phyloP scores from a whole-genome alignment of 2,888 invertebrate species.

The Gymnoscelis rufifasciata region DNA sequence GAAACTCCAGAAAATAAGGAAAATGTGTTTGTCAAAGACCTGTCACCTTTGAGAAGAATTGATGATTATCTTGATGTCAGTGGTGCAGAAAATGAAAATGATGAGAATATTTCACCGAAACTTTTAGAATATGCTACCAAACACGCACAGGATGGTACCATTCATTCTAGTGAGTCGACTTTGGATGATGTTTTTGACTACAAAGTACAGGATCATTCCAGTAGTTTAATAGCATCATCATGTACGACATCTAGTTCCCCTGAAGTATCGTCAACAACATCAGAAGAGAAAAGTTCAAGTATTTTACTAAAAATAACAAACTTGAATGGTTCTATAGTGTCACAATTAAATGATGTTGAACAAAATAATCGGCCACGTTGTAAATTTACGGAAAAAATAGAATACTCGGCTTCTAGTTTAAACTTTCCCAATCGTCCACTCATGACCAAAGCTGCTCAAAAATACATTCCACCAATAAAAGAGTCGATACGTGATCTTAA shows the following conservation, averaged over 20 bases:
- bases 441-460: conserved; percentile 73
- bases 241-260: conserved; percentile 56
- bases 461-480: conserved; percentile 72
- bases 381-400: conserved; percentile 59
- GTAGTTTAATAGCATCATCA: neutral
- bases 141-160: conserved; percentile 36
- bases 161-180: conserved; percentile 52
- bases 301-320: conserved; percentile 68
- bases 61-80: conserved; percentile 23
- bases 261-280: conserved; percentile 72
- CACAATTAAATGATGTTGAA: conserved; percentile 53
- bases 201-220: conserved; percentile 36
- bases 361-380: conserved; percentile 43
- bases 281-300: conserved; percentile 61
- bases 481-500: conserved; percentile 62
- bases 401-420: conserved; percentile 44
- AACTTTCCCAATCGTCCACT: conserved; percentile 51
- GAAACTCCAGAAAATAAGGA: conserved; percentile 40
- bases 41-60: conserved; percentile 25
- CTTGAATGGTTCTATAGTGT: conserved; percentile 58
- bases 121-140: conserved; percentile 18
- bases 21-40: conserved; percentile 32
- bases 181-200: conserved; percentile 44
- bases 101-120: conserved; percentile 28
- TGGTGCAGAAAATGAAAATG: conserved; percentile 27